These are phyloP conservation scores for Scartelaos histophorus DNA, from an alignment of 2,113 vertebrate genomes.

Conservation along the genomic window DNA sequence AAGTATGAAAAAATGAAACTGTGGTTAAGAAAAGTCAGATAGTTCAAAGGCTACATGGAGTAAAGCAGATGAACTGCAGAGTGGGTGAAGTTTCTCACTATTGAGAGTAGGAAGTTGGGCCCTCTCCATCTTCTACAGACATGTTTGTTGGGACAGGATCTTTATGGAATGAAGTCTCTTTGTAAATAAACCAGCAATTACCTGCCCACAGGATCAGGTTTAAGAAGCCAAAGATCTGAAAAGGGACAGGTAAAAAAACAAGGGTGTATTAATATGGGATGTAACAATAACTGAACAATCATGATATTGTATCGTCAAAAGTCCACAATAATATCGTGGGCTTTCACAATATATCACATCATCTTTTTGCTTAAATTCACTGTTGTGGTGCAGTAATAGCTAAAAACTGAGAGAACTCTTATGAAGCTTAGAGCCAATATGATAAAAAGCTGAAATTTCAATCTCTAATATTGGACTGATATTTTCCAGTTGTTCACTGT, in stretches of 20 bases:
- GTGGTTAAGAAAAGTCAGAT: background rate
- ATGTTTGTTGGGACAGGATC: constrained; percentile 74
- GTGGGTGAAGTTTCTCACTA: constrained; percentile 11
- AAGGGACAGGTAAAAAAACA: constrained; percentile 13
- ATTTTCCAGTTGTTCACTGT: no score
- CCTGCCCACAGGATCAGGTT: constrained; percentile 93
- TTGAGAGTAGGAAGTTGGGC: constrained; percentile 50
- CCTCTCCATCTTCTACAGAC: constrained; percentile 64
- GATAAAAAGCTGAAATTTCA: no score
- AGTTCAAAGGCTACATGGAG: background rate
- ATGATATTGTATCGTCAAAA: no score
- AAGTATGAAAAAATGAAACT: background rate
- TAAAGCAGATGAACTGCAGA: background rate
- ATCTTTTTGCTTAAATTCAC: no score
- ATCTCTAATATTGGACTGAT: no score
- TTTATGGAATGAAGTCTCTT: constrained; percentile 89
- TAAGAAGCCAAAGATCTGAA: constrained; percentile 91
- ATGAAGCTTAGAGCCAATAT: no score
- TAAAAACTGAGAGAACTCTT: no score
- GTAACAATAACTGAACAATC: no score
- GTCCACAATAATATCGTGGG: no score
- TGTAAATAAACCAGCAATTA: constrained; percentile 96
- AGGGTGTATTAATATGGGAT: background rate
- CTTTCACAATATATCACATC: no score
- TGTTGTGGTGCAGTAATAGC: no score